These are phyloP conservation scores for Nothoprocta perdicaria DNA, from an alignment of 2,113 vertebrate species.

Conservation along the genomic window DNA sequence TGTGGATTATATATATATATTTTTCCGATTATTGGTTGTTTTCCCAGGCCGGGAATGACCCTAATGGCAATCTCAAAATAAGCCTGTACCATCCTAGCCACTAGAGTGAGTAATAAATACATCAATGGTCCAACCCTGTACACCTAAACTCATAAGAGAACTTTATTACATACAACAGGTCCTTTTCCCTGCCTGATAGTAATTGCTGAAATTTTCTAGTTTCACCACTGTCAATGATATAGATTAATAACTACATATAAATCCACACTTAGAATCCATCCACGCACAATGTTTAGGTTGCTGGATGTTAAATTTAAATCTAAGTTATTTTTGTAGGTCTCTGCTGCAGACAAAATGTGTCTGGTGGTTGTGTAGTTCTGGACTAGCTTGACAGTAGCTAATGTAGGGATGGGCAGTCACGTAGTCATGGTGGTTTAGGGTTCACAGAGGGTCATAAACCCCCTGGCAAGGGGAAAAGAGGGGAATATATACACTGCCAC, in stretches of 20 bases:
- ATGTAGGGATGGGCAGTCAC: neutral
- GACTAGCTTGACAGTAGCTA: neutral
- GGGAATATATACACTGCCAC: conserved; percentile 25
- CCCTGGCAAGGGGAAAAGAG: neutral
- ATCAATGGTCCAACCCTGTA: no score
- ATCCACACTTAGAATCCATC: neutral
- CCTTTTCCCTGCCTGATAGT: neutral
- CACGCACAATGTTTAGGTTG: fast-evolving
- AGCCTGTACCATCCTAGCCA: neutral
- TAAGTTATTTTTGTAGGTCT: neutral
- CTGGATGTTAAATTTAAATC: neutral
- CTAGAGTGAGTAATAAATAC: neutral
- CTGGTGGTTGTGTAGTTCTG: neutral
- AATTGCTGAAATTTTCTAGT: conserved; percentile 20
- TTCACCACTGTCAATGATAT: fast-evolving
- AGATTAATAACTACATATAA: neutral
- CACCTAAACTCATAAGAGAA: neutral
- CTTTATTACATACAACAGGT: conserved; percentile 6
- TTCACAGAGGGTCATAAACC: neutral
- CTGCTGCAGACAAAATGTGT: fast-evolving
- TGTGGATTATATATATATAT: neutral
- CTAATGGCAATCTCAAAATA: neutral
- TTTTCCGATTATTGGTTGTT: neutral
- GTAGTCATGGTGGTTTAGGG: neutral
- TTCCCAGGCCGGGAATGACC: neutral